Conservation (phyloP, 2,113 vertebrate genomes). For the Empidonax alnorum region DNA sequence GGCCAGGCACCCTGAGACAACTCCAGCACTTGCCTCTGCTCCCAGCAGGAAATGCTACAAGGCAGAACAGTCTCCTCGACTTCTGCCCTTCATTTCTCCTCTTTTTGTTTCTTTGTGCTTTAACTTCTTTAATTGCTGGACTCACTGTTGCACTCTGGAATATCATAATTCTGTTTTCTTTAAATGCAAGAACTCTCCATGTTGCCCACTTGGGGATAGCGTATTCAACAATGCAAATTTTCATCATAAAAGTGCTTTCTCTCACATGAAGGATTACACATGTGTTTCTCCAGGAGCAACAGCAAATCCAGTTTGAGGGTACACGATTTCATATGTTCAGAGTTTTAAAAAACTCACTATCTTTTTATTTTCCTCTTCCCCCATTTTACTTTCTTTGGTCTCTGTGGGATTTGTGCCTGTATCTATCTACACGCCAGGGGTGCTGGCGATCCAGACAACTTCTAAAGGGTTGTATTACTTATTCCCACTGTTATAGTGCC, state of each 20-base stretch:
- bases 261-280: neutral
- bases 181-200: neutral
- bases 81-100: neutral
- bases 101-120: neutral
- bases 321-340: neutral
- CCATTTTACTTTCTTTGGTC: neutral
- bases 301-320: neutral
- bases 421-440: neutral
- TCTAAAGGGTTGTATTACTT: neutral
- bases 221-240: neutral
- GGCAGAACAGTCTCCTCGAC: neutral
- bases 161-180: neutral
- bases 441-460: neutral
- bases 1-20: neutral
- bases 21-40: neutral
- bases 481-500: neutral
- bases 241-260: neutral
- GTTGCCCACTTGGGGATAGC: neutral
- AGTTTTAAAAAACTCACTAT: rapidly evolving
- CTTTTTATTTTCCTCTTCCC: neutral
- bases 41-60: neutral
- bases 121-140: neutral
- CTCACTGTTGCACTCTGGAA: neutral
- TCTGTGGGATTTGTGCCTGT: neutral
- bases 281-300: neutral